Evolutionary conservation across 2,888 invertebrate species (phyloP).

Genomic region (Sicus ferrugineus): DNA sequence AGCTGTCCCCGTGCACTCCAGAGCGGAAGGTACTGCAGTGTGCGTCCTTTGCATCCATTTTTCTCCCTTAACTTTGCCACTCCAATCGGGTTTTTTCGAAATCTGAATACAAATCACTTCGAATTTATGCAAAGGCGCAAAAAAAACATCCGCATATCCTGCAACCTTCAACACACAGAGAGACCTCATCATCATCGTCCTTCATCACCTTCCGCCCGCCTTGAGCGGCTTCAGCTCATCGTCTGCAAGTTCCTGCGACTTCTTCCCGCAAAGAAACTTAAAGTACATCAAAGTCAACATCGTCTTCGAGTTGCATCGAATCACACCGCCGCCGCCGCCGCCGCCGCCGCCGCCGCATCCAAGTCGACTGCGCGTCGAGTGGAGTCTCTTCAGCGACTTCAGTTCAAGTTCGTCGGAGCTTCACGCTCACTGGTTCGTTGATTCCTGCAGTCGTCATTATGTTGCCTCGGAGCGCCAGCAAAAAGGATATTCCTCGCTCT

Average conservation of each 20-base stretch:
- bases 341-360: neutral
- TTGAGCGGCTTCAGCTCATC: neutral
- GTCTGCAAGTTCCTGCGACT: neutral
- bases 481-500: neutral
- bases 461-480: conserved; percentile 14
- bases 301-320: neutral
- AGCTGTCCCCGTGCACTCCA: too few relatives aligned
- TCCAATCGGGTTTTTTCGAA: conserved; percentile 35
- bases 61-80: neutral
- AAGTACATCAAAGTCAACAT: conserved; percentile 10
- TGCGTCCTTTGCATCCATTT: neutral
- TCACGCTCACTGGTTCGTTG: conserved; percentile 30
- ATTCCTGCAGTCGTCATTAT: conserved; percentile 21
- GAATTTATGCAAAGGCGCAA: conserved; percentile 48
- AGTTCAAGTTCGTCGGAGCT: conserved; percentile 39
- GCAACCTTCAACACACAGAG: neutral
- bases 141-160: neutral
- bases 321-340: neutral
- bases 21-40: too few relatives aligned
- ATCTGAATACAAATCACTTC: conserved; percentile 39
- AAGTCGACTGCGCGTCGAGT: conserved; percentile 4
- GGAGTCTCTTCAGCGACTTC: conserved; percentile 34
- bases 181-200: neutral
- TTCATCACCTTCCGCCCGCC: neutral
- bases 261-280: neutral